phyloP scores from a whole-genome alignment of 2,888 invertebrate genomes.

The Macrosoma leucophasiata region DNA sequence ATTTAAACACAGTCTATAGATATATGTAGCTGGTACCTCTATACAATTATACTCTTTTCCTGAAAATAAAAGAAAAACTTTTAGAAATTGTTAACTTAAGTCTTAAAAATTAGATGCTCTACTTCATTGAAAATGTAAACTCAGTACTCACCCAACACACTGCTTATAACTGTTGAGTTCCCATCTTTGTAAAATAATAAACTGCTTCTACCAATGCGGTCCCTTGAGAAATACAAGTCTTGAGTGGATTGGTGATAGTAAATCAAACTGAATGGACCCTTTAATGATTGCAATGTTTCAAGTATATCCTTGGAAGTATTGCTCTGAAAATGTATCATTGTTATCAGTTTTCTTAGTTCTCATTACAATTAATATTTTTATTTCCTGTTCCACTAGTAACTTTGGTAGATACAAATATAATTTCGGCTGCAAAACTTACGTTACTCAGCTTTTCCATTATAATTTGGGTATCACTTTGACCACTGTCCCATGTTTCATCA shows the following conservation, averaged over 20 bases:
- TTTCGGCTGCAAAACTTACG: conserved; percentile 25
- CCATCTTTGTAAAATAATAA: conserved; percentile 77
- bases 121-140: no score
- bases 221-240: conserved; percentile 87
- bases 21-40: conserved; percentile 79
- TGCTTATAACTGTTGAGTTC: conserved; percentile 61
- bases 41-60: conserved; percentile 62
- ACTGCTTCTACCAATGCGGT: conserved; percentile 90
- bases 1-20: conserved; percentile 69
- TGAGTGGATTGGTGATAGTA: conserved; percentile 78
- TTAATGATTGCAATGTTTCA: conserved; percentile 72
- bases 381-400: conserved; percentile 34
- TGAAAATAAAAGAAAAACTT: conserved; percentile 21
- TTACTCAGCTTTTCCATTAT: conserved; percentile 54
- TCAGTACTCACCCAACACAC: conserved; percentile 62
- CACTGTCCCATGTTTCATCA: conserved; percentile 51
- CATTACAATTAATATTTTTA: no score
- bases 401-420: neutral
- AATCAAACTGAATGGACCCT: conserved; percentile 91
- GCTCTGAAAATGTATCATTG: conserved; percentile 34
- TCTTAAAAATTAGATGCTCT: no score
- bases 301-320: conserved; percentile 41
- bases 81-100: no score
- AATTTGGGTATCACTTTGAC: conserved; percentile 70
- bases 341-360: no score